These are phyloP conservation scores for Phrynosoma platyrhinos DNA, from an alignment of 2,113 vertebrate genomes.

Conservation along the genomic window DNA sequence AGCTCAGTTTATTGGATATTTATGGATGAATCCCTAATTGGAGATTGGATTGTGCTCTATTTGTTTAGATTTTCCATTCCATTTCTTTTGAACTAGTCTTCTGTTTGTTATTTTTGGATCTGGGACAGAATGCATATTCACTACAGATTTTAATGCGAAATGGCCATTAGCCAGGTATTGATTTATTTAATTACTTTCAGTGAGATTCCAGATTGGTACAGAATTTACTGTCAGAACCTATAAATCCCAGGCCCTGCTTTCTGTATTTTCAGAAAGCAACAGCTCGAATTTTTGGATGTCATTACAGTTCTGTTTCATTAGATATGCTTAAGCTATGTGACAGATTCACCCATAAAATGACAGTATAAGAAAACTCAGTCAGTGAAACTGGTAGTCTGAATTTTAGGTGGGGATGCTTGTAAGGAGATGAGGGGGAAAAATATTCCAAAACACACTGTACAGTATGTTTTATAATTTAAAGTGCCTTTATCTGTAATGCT, in stretches of 20 bases:
- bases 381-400: background rate
- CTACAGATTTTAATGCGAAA: slow-evolving; percentile 43
- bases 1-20: background rate
- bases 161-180: slow-evolving; percentile 28
- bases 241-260: background rate
- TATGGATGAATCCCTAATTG: background rate
- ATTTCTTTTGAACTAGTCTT: slow-evolving; percentile 46
- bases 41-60: background rate
- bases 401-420: background rate
- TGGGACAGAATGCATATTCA: slow-evolving; percentile 27
- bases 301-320: background rate
- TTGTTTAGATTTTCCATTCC: slow-evolving; percentile 28
- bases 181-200: slow-evolving; percentile 32
- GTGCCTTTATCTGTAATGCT: no score
- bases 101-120: slow-evolving; percentile 32
- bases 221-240: background rate
- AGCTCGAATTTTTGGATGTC: no score
- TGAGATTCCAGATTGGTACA: background rate
- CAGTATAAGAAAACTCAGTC: background rate
- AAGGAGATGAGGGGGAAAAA: background rate
- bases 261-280: background rate
- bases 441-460: background rate
- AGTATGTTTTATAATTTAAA: background rate
- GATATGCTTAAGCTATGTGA: background rate
- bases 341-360: background rate